phyloP scores from a whole-genome alignment of 1,140 invertebrate genomes.

The Zaprionus tsacasi region DNA sequence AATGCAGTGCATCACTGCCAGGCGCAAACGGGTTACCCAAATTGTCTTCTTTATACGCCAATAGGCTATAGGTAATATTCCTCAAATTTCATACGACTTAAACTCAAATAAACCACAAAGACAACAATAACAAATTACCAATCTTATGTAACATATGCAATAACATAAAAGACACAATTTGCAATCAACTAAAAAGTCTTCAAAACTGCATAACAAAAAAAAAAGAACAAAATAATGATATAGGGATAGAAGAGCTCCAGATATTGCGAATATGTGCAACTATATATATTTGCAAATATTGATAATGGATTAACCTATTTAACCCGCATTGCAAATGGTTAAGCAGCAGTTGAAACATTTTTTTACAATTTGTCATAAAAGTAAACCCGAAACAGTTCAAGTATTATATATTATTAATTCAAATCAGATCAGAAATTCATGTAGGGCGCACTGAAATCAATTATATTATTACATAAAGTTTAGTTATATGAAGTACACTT shows the following conservation, averaged over 20 bases:
- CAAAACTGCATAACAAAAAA: conserved; percentile 8
- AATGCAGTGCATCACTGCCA: conserved; percentile 81
- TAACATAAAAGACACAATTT: conserved; percentile 62
- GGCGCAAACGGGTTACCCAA: conserved; percentile 70
- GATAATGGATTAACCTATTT: neutral
- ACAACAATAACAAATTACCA: conserved; percentile 46
- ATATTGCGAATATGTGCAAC: neutral
- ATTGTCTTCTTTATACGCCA: conserved; percentile 69
- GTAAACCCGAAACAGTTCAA: conserved; percentile 51
- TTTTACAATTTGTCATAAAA: conserved; percentile 37
- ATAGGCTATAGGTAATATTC: conserved; percentile 57
- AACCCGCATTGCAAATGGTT: conserved; percentile 37
- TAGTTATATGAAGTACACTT: conserved; percentile 40
- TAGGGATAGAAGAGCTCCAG: neutral
- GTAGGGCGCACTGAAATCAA: conserved; percentile 50
- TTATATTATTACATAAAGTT: conserved; percentile 20
- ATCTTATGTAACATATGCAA: conserved; percentile 72
- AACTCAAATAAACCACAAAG: conserved; percentile 16
- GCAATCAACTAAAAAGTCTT: conserved; percentile 50
- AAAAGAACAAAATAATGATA: neutral
- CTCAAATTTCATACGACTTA: conserved; percentile 32
- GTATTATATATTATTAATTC: conserved; percentile 60
- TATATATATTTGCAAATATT: neutral
- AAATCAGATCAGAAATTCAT: conserved; percentile 33
- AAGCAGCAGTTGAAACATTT: conserved; percentile 24